Evolutionary conservation across 2,113 vertebrate species (phyloP), one percentile per base, ranked within the genome.

Genomic region (Micronycteris hirsuta): DNA sequence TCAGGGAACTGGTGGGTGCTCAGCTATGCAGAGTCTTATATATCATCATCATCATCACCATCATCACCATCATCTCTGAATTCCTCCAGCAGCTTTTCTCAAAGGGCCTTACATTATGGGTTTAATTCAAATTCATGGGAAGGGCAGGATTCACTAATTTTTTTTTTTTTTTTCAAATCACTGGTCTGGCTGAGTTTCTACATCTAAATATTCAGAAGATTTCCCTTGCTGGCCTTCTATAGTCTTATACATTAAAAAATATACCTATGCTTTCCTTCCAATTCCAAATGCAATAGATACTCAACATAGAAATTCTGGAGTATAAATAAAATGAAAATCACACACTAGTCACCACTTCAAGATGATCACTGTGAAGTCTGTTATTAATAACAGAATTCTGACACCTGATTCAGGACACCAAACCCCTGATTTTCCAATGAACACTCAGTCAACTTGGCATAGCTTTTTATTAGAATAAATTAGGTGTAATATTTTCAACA

Each of bases 271-370:
- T 28, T 94, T 67, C 2, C 77, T 91, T 58, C n/a, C 3, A 4
- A 86, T 61, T 56, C 93, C 2, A 85, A 86, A 41, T 58, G 9
- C 81, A 86, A 43, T 33, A 88, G 2, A 58, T 38, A 54, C 31
- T 86, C 58, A 68, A 52, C 3, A 31, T 4, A 54, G n/a, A 90
- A 6, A 63, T 61, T 88, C 5, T 82, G 11, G 24, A 88, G 20
- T 28, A n/a, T 77, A 47, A 91, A 65, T 36, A 86, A 76, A 96
- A 49, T 86, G 45, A 89, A 95, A 95, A 13, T 80, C 19, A 82
- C 5, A 22, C 28, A 71, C n/a, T 20, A 12, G n/a, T 52, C 5
- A 85, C 16, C 20, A 90, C 65, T 47, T 78, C 36, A 45, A 80
- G 47, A 70, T 38, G 49, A 80, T 54, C 54, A 49, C 63, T 63